Percentiles rank a stretch among this genome's conserved stretches.
phyloP scores from a whole-genome alignment of 2,113 vertebrate species.

The Balaenoptera acutorostrata region DNA sequence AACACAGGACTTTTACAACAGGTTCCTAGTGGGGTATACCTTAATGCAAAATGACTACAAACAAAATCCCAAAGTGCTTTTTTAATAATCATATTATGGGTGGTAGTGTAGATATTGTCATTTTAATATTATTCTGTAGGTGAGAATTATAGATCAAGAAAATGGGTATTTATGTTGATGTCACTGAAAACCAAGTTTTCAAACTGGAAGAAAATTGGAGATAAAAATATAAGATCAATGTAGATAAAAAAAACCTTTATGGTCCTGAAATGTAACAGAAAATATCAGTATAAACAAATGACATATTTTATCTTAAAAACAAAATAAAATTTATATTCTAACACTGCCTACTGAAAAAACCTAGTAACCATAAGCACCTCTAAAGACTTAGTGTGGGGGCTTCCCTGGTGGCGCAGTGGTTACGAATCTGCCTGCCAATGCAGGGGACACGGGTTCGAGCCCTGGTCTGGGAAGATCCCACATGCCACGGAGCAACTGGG shows the following conservation, averaged over 20 bases:
- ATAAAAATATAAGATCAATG: background rate
- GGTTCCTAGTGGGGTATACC: background rate
- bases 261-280: background rate
- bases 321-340: background rate
- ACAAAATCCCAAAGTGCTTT: background rate
- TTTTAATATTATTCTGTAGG: background rate
- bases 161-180: background rate
- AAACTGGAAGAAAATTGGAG: background rate
- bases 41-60: background rate
- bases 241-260: background rate
- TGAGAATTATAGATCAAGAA: background rate
- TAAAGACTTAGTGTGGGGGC: background rate
- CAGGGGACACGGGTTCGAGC: no score
- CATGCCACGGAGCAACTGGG: no score
- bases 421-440: no score
- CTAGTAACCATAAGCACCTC: background rate
- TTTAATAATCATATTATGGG: background rate
- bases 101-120: background rate
- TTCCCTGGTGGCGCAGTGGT: no score
- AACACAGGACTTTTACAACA: background rate
- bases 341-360: background rate
- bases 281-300: background rate
- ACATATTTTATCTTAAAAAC: background rate
- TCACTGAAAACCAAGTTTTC: background rate
- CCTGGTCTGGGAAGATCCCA: no score